Evolutionary conservation across 2,797 vertebrate species (phyloP).

Genomic region (Tadarida brasiliensis): DNA sequence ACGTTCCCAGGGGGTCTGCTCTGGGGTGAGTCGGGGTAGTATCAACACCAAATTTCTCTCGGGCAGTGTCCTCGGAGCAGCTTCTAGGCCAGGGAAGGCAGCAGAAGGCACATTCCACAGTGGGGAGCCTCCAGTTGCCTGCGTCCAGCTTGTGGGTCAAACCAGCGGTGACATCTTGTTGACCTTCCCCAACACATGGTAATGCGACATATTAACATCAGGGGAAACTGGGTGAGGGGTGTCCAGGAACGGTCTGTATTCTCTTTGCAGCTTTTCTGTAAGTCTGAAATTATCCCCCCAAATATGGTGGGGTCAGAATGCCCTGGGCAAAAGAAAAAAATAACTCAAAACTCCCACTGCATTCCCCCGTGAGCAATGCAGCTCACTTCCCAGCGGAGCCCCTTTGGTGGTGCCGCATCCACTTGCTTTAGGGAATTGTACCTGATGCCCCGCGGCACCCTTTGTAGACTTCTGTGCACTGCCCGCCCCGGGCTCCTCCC

Average conservation of each 20-base stretch:
- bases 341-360: neutral
- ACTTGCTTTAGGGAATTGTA: neutral
- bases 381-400: neutral
- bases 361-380: accelerated
- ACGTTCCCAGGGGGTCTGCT: no score
- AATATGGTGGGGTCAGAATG: neutral
- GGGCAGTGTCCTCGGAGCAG: neutral
- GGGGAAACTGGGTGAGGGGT: neutral
- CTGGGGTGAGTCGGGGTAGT: neutral
- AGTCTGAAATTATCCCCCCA: neutral
- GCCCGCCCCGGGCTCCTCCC: neutral
- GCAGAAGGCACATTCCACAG: neutral
- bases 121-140: neutral
- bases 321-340: neutral
- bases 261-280: neutral
- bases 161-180: neutral
- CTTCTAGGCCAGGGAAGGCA: neutral
- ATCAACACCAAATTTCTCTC: neutral
- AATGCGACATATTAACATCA: neutral
- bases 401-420: accelerated
- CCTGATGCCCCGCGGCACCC: no score
- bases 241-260: neutral
- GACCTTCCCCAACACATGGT: neutral
- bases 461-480: neutral
- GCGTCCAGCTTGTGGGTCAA: neutral